A percentile compares a stretch with the other conserved stretches of the same genome.
These are phyloP conservation scores for Callionymus lyra DNA, from an alignment of 2,113 vertebrate genomes.

Conservation along the genomic window DNA sequence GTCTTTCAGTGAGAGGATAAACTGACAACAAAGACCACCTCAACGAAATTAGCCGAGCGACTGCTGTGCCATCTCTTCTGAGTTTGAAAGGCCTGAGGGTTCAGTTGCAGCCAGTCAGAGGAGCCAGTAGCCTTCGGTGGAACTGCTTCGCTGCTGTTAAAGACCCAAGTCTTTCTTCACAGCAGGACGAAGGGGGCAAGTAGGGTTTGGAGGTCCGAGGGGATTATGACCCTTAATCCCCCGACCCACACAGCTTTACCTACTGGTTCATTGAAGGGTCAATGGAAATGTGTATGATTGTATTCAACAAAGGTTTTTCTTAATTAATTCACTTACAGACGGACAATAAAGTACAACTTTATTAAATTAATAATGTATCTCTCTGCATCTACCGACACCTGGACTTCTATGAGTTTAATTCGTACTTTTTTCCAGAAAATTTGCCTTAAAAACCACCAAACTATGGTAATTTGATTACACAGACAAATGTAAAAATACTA, in stretches of 20 bases:
- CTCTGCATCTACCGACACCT: too few relatives aligned
- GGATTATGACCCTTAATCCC: conserved; percentile 38
- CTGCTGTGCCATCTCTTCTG: conserved; percentile 7
- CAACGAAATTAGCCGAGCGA: conserved; percentile 45
- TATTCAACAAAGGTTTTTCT: background rate
- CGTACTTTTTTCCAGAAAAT: too few relatives aligned
- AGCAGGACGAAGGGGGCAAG: conserved; percentile 26
- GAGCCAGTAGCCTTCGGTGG: conserved; percentile 36
- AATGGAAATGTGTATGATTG: conserved; percentile 4
- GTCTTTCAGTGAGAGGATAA: conserved; percentile 58
- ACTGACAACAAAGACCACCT: conserved; percentile 47
- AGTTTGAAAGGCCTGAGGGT: conserved; percentile 25
- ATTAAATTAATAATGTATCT: too few relatives aligned
- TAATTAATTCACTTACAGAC: too few relatives aligned
- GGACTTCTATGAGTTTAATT: too few relatives aligned
- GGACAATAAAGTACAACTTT: too few relatives aligned
- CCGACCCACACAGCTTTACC: conserved; percentile 25
- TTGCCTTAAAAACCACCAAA: too few relatives aligned
- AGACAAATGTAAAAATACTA: too few relatives aligned
- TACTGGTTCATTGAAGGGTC: conserved; percentile 58
- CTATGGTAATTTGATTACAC: too few relatives aligned
- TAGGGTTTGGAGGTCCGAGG: conserved; percentile 28
- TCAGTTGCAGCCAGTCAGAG: conserved; percentile 16
- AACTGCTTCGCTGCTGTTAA: conserved; percentile 32
- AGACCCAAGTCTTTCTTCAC: conserved; percentile 36